Evolutionary conservation across 1,140 invertebrate genomes (phyloP).

Genomic region (Phymastichus coffea): DNA sequence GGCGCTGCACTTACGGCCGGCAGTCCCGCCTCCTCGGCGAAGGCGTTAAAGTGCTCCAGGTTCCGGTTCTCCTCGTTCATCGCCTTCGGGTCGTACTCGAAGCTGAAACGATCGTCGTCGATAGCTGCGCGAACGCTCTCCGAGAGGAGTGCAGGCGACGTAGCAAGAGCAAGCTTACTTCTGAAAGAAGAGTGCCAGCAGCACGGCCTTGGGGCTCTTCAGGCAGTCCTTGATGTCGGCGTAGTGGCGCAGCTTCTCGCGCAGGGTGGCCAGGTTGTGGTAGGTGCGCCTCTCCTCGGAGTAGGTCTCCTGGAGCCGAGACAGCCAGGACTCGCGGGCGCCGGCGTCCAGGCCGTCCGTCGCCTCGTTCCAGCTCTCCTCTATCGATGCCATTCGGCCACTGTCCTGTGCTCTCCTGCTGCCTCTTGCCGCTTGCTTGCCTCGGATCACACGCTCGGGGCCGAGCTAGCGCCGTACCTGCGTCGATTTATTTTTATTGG

Average conservation of each 20-base stretch:
- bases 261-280: constrained; percentile 56
- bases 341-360: constrained; percentile 41
- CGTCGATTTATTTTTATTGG: not conserved
- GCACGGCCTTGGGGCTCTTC: constrained; percentile 53
- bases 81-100: constrained; percentile 57
- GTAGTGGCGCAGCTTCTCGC: constrained; percentile 54
- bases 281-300: constrained; percentile 53
- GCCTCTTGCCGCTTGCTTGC: not conserved
- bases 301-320: constrained; percentile 45
- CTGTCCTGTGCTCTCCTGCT: constrained; percentile 17
- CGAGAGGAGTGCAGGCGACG: not conserved
- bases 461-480: not conserved
- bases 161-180: constrained; percentile 47
- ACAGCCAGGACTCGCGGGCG: constrained; percentile 47
- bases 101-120: constrained; percentile 42
- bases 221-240: constrained; percentile 53
- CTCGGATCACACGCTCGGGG: not conserved
- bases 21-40: constrained; percentile 51
- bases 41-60: constrained; percentile 53
- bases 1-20: constrained; percentile 47
- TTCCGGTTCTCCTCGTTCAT: constrained; percentile 55
- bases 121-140: not conserved
- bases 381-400: constrained; percentile 50
- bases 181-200: constrained; percentile 60
- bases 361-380: constrained; percentile 52